Evolutionary conservation across 2,113 vertebrate species (phyloP).

Genomic region (Promerops cafer): DNA sequence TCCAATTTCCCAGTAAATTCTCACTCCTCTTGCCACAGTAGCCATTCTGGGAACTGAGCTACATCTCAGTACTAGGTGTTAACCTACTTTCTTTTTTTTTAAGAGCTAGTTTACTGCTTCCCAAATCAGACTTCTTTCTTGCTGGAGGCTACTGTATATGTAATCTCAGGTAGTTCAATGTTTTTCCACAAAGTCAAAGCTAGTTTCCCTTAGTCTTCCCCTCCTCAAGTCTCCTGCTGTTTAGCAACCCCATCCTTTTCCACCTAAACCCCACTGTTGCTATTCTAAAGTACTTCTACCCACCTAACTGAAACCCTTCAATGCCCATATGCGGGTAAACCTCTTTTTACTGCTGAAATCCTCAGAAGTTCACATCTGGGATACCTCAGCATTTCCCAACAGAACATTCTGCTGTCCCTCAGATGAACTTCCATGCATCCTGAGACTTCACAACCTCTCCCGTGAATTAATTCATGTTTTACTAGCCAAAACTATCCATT

Average conservation of each 20-base stretch:
- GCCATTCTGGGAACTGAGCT: background rate
- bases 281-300: background rate
- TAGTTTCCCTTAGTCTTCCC: background rate
- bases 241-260: background rate
- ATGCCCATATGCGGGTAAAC: background rate
- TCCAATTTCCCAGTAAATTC: background rate
- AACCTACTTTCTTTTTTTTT: background rate
- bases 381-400: background rate
- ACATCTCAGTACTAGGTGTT: background rate
- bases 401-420: background rate
- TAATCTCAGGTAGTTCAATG: background rate
- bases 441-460: background rate
- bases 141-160: background rate
- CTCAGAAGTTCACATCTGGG: background rate
- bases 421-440: background rate
- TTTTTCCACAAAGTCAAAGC: background rate
- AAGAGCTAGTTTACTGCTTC: background rate
- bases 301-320: background rate
- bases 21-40: background rate
- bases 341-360: background rate
- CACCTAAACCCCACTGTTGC: background rate
- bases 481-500: background rate
- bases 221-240: background rate
- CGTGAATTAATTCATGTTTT: background rate
- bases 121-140: background rate